Conservation (phyloP, 2,888 invertebrate species). For the Drosophila austrosaltans region DNA sequence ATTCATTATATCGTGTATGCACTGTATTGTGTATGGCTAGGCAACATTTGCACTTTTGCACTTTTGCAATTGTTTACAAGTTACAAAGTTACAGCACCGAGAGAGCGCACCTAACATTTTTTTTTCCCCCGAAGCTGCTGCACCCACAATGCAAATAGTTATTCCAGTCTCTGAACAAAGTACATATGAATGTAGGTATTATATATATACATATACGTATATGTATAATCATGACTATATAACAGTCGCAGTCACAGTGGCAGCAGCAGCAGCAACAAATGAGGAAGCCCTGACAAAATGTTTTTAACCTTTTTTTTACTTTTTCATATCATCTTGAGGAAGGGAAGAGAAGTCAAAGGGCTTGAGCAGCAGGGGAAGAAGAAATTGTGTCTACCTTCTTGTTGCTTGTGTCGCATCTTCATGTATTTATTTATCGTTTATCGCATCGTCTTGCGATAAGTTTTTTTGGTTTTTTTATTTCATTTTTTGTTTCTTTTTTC, state of each 20-base stretch:
- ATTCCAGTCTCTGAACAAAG: conserved; percentile 19
- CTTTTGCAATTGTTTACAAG: conserved; percentile 36
- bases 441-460: conserved; percentile 77
- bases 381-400: conserved; percentile 26
- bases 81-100: conserved; percentile 36
- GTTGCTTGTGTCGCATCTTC: conserved; percentile 32
- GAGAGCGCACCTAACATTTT: conserved; percentile 44
- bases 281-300: conserved; percentile 66
- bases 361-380: conserved; percentile 6
- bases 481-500: conserved; percentile 41
- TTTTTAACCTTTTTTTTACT: conserved; percentile 24
- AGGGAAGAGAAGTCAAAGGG: neutral
- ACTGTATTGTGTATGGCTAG: conserved; percentile 22
- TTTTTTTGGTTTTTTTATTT: neutral
- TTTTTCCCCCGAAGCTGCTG: conserved; percentile 25
- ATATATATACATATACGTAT: neutral
- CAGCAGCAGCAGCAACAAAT: conserved; percentile 40
- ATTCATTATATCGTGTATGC: conserved; percentile 10
- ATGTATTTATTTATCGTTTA: conserved; percentile 78
- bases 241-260: conserved; percentile 16
- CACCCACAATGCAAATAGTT: conserved; percentile 42
- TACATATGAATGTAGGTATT: neutral
- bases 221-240: conserved; percentile 50
- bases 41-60: conserved; percentile 32
- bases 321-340: conserved; percentile 7